A percentile compares a stretch with the other conserved stretches of the same genome.
Conservation (phyloP, 2,113 vertebrate genomes). For the Machaerirhynchus nigripectus region DNA sequence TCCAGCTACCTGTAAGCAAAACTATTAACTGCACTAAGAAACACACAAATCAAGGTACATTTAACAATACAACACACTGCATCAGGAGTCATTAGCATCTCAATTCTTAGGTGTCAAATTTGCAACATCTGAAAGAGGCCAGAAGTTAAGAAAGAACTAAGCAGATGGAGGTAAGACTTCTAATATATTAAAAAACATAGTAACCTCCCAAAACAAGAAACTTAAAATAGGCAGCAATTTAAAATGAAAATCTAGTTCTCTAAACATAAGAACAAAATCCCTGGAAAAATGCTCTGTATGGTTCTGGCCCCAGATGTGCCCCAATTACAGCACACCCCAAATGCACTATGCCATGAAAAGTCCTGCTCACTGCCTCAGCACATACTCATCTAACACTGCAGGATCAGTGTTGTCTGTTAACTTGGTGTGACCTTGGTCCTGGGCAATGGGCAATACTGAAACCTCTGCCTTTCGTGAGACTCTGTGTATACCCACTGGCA, state of each 20-base stretch:
- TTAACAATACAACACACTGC: neutral
- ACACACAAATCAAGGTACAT: neutral
- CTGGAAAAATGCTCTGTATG: neutral
- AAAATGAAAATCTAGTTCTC: neutral
- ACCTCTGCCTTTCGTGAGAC: neutral
- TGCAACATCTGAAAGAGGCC: neutral
- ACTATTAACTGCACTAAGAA: neutral
- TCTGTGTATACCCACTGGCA: neutral
- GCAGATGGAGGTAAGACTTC: neutral
- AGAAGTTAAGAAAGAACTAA: neutral
- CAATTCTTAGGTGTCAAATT: neutral
- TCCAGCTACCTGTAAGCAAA: neutral
- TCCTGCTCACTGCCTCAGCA: neutral
- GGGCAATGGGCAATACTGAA: neutral
- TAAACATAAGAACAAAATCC: neutral
- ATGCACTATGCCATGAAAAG: neutral
- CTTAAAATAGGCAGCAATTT: neutral
- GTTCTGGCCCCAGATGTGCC: neutral
- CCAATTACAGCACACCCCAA: neutral
- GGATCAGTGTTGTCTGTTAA: neutral
- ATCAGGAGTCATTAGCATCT: neutral
- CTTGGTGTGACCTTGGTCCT: neutral
- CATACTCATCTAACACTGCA: neutral
- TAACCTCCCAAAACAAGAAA: neutral
- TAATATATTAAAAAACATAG: neutral